Evolutionary conservation across 2,888 invertebrate genomes (phyloP).

Genomic region (Microctonus aethiopoides): DNA sequence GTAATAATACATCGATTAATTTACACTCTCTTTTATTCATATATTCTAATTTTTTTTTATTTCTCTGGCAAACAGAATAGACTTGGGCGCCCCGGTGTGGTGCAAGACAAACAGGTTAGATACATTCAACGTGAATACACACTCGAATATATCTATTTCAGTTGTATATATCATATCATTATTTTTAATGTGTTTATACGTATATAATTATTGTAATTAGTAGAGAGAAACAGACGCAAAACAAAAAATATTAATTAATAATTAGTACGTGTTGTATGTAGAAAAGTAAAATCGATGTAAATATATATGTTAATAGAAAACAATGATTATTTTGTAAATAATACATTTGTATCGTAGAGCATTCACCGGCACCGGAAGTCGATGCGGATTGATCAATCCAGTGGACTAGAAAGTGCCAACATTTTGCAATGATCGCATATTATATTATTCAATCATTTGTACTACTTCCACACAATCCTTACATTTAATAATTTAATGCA

Average conservation of each 20-base stretch:
- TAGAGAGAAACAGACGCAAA: not conserved
- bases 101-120: conserved; percentile 82
- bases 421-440: not conserved
- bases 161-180: conserved; percentile 30
- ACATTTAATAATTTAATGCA: not conserved
- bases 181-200: conserved; percentile 12
- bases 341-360: conserved; percentile 19
- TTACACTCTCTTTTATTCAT: conserved; percentile 4
- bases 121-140: conserved; percentile 35
- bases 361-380: not conserved
- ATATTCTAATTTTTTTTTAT: conserved; percentile 45
- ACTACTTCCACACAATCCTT: not conserved
- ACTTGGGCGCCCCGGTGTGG: conserved; percentile 83
- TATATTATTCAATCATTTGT: not conserved
- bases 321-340: conserved; percentile 22
- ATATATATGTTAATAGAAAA: not conserved
- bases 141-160: conserved; percentile 16
- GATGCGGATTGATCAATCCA: not conserved
- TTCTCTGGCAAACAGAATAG: conserved; percentile 75
- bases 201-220: not conserved
- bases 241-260: not conserved
- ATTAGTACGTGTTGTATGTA: not conserved
- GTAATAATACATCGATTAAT: not conserved
- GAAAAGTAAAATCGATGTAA: not conserved
- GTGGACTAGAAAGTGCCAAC: not conserved